Evolutionary conservation across 2,797 vertebrate genomes (phyloP).

Genomic region (Molothrus ater): DNA sequence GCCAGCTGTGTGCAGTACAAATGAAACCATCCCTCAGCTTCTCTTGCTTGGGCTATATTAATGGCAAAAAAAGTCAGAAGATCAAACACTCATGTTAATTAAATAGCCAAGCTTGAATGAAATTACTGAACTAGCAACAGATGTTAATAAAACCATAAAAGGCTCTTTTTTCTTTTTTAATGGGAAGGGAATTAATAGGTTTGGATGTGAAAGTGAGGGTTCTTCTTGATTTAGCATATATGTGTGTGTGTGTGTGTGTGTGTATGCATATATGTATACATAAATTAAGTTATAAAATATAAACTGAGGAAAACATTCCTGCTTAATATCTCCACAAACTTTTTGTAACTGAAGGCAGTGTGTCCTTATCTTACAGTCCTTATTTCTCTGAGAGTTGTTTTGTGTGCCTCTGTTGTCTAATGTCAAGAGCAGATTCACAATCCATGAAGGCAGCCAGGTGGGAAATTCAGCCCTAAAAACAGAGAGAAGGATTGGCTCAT

Average conservation of each 20-base stretch:
- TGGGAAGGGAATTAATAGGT: neutral
- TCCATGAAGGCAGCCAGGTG: neutral
- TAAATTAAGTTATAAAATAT: neutral
- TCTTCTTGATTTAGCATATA: neutral
- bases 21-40: neutral
- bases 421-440: neutral
- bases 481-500: neutral
- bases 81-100: slow-evolving; percentile 48
- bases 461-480: neutral
- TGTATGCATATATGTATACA: neutral
- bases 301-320: neutral
- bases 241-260: neutral
- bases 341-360: neutral
- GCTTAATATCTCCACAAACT: neutral
- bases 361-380: neutral
- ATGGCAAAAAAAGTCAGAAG: slow-evolving; percentile 18
- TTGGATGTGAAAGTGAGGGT: neutral
- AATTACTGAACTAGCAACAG: slow-evolving; percentile 4
- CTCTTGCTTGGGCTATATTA: neutral
- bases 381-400: neutral
- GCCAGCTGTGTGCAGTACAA: neutral
- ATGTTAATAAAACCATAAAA: slow-evolving; percentile 14
- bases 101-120: slow-evolving; percentile 37
- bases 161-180: neutral
- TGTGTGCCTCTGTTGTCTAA: neutral